Evolutionary conservation across 1,140 invertebrate species (phyloP), one percentile per base, ranked within the genome.

Genomic region (Drosophila rufa): DNA sequence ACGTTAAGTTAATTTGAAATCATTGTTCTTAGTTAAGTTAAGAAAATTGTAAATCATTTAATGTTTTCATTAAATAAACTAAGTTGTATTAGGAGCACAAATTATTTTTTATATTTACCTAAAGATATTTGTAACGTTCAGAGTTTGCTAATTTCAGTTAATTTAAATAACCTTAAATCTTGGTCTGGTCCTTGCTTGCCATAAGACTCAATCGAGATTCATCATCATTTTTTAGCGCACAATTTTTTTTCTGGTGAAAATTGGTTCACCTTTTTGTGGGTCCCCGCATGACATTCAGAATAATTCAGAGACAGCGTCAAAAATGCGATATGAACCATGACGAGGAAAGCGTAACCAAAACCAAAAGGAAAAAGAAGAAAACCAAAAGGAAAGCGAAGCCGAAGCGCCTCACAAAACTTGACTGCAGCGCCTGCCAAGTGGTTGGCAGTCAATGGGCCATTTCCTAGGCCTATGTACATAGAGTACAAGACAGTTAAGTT

Each of bases 271-370:
- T 73, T 69, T 58, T 58, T 58, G 65, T 43, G 71, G 45, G 19
- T 74, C 51, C 30, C 30, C 40, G 33, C 47, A 51, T 46, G 61
- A 70, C 71, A 75, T 80, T 76, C 81, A 83, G 66, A 80, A 82
- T 56, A 60, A 59, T 70, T 82, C 66, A 60, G 75, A 53, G 69
- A 61, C 59, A 70, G 76, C 66, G 55, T 50, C 70, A 71, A 58
- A 74, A 80, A 76, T 46, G 82, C 61, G 77, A 84, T 84, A 84
- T 80, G 81, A 83, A 82, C 80, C 81, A 62, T 83, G 81, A 83
- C 81, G 62, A 53, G 19, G 55, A 60, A 55, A 75, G 64, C 59
- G 48, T 38, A 15, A 38, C n/a, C 62, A 56, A 53, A 62, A 53
- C 9, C 33, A 3, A 15, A n/a, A 38, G 1, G 27, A 27, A 38